Conservation (phyloP, 92 coral and sea anemone genomes). For the Muricea muricata region DNA sequence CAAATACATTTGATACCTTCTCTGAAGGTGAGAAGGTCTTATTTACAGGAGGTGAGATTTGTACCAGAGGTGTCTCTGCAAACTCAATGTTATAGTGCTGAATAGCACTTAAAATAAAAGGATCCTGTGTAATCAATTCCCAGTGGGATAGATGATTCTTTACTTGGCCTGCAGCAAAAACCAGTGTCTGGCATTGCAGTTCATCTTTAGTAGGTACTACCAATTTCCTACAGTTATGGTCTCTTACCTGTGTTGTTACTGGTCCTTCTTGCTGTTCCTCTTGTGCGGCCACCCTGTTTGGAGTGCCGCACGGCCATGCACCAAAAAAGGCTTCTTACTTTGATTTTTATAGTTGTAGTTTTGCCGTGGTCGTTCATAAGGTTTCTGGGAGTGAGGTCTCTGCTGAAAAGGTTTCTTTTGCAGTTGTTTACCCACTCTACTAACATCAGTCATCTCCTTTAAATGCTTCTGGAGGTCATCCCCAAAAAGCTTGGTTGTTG, state of each 20-base stretch:
- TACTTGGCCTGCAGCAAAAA: background rate
- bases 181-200: background rate
- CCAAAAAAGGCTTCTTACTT: conserved; percentile 3
- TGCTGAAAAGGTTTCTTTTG: background rate
- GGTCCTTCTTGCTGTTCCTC: background rate
- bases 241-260: background rate
- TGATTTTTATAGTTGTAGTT: no score
- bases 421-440: background rate
- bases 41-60: background rate
- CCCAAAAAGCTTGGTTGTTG: conserved; percentile 56
- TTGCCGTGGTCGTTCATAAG: background rate
- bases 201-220: background rate
- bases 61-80: conserved; percentile 4
- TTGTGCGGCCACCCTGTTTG: background rate
- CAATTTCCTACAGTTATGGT: background rate
- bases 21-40: background rate
- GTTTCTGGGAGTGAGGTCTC: background rate
- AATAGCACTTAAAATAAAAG: background rate
- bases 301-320: background rate
- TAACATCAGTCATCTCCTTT: conserved; percentile 52
- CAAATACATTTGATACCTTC: background rate
- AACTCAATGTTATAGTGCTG: conserved; percentile 24
- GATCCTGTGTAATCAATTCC: conserved; percentile 39
- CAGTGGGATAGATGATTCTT: background rate
- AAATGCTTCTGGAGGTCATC: conserved; percentile 47